These are phyloP conservation scores for Tauraco hartlaubi DNA, from an alignment of 2,797 vertebrate species.

Conservation along the genomic window DNA sequence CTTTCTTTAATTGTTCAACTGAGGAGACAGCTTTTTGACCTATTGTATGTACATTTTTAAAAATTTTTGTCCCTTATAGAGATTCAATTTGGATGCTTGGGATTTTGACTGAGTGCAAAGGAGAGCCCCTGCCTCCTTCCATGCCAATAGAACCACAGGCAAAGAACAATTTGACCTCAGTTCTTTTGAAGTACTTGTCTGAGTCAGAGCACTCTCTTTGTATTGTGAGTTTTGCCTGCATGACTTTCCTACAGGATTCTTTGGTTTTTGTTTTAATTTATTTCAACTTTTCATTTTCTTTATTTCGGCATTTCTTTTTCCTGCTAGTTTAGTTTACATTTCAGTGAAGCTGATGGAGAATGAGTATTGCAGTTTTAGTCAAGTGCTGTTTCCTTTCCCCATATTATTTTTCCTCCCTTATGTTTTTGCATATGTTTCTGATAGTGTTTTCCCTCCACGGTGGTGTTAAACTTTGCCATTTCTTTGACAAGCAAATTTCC, in stretches of 20 bases:
- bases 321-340: neutral
- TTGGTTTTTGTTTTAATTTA: neutral
- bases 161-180: neutral
- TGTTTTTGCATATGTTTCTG: neutral
- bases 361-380: neutral
- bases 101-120: neutral
- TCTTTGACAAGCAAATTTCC: neutral
- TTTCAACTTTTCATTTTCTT: neutral
- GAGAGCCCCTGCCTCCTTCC: neutral
- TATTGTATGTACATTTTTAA: neutral
- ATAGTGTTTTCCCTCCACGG: neutral
- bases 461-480: neutral
- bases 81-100: neutral
- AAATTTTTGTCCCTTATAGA: rapidly evolving
- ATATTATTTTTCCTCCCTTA: neutral
- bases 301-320: neutral
- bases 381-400: neutral
- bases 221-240: neutral
- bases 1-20: neutral
- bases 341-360: neutral
- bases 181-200: neutral
- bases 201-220: neutral
- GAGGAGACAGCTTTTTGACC: neutral
- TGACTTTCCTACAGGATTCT: neutral
- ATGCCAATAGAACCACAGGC: neutral